phyloP scores from a whole-genome alignment of 1,140 invertebrate genomes.

The Macrocentrus cingulum region DNA sequence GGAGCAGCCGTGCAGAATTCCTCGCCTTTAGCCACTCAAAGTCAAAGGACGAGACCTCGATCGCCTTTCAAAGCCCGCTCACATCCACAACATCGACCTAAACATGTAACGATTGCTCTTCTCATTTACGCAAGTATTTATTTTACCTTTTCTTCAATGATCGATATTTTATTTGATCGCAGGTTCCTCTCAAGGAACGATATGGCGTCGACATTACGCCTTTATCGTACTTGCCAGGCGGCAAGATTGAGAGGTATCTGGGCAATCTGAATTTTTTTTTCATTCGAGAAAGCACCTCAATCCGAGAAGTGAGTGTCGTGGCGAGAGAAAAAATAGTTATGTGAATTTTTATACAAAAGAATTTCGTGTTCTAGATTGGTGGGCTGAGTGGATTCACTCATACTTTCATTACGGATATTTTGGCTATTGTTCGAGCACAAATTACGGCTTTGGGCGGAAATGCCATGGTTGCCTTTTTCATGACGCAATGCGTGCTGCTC shows the following conservation, averaged over 20 bases:
- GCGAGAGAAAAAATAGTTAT: not conserved
- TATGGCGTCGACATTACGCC: constrained; percentile 85
- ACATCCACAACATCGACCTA: constrained; percentile 41
- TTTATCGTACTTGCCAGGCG: constrained; percentile 78
- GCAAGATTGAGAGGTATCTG: constrained; percentile 79
- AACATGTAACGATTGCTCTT: constrained; percentile 43
- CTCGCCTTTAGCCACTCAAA: constrained; percentile 19
- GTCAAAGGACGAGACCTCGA: constrained; percentile 42
- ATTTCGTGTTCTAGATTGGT: constrained; percentile 63
- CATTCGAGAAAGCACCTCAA: constrained; percentile 89
- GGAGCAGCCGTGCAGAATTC: constrained; percentile 26
- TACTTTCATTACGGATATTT: constrained; percentile 86
- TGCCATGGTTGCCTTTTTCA: constrained; percentile 90
- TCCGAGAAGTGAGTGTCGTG: constrained; percentile 71
- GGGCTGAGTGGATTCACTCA: constrained; percentile 92
- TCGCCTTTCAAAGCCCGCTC: constrained; percentile 47
- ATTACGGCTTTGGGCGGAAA: constrained; percentile 93
- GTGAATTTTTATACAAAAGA: not conserved
- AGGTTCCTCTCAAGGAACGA: constrained; percentile 67
- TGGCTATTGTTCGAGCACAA: constrained; percentile 90
- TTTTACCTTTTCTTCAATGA: not conserved
- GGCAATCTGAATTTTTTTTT: constrained; percentile 96
- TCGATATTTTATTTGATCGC: constrained; percentile 26
- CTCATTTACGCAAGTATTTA: constrained; percentile 13
- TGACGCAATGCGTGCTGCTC: constrained; percentile 86